phyloP scores from a whole-genome alignment of 2,797 vertebrate genomes.

The Bucorvus abyssinicus region DNA sequence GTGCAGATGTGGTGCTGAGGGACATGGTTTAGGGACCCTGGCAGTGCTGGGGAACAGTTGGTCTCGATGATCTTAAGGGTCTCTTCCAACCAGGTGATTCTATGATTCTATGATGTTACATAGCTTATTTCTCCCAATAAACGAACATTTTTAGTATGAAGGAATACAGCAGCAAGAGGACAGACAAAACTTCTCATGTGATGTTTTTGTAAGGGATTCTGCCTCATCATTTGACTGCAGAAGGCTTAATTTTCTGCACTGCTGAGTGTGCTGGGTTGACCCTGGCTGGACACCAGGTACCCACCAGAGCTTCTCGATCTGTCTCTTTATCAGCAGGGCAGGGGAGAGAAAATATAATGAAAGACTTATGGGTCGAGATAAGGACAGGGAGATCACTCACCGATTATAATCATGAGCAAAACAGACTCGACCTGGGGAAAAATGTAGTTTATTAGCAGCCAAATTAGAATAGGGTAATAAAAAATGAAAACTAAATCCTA shows the following conservation, averaged over 20 bases:
- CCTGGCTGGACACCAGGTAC: background rate
- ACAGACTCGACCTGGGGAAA: no score
- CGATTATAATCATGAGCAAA: no score
- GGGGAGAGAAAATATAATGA: background rate
- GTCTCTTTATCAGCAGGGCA: background rate
- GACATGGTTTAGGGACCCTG: no score
- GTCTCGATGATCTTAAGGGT: no score
- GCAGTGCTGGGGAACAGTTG: no score
- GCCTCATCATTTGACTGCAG: background rate
- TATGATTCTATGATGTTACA: background rate
- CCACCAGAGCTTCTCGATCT: background rate
- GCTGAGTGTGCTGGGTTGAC: background rate
- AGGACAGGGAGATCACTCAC: no score
- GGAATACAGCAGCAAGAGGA: background rate
- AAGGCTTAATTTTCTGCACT: background rate
- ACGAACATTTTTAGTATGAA: background rate
- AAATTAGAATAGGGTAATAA: no score
- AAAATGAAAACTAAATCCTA: no score
- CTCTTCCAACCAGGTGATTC: no score
- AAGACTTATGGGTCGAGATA: no score
- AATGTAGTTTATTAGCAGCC: no score
- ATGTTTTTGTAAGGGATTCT: background rate
- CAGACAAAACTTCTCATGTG: background rate
- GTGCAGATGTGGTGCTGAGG: no score
- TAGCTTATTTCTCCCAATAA: background rate